Evolutionary conservation across 2,797 vertebrate genomes (phyloP).

Genomic region (Harpagifer antarcticus): DNA sequence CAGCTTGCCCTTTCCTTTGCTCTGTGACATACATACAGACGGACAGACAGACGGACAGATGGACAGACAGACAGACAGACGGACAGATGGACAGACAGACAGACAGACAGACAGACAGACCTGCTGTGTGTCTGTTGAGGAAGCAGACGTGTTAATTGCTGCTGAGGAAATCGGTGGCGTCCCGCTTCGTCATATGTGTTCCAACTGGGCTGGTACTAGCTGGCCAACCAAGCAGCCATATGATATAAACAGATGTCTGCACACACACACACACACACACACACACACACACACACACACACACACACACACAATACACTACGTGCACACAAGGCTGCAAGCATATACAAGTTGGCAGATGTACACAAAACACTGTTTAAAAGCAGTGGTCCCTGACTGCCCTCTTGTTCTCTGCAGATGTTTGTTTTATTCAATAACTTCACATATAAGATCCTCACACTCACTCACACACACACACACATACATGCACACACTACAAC

Average conservation of each 20-base stretch:
- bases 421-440: constrained; percentile 56
- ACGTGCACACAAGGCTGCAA: not conserved
- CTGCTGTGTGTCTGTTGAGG: constrained; percentile 31
- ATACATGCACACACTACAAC: not conserved
- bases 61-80: not conserved
- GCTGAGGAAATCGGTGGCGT: constrained; percentile 50
- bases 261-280: not conserved
- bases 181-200: constrained; percentile 41
- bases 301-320: constrained; percentile 4
- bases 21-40: too few species aligned
- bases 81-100: constrained; percentile 11
- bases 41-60: not conserved
- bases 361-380: not conserved
- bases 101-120: not conserved
- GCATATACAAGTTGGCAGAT: too few species aligned
- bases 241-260: constrained; percentile 22
- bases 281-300: not conserved
- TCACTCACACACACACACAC: not conserved
- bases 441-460: constrained; percentile 3
- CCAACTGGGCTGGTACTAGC: constrained; percentile 23
- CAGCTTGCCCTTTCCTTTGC: constrained; percentile 18
- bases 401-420: constrained; percentile 46
- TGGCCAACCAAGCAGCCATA: constrained; percentile 18
- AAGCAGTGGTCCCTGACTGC: constrained; percentile 23
- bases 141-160: constrained; percentile 72